These are phyloP conservation scores for Cotesia glomerata DNA, from an alignment of 1,140 invertebrate genomes.

Conservation along the genomic window DNA sequence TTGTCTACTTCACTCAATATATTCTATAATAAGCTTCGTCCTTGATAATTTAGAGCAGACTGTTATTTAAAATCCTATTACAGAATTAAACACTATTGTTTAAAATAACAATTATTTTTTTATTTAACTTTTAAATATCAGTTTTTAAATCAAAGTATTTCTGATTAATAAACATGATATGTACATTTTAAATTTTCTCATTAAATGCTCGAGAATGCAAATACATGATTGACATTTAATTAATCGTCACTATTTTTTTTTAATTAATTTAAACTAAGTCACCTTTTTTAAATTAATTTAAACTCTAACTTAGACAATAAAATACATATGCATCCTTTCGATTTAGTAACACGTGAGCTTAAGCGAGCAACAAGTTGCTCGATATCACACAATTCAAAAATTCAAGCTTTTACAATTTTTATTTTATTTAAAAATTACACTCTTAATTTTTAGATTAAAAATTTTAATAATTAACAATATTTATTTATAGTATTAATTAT, in stretches of 20 bases:
- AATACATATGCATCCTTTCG: neutral
- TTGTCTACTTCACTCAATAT: neutral
- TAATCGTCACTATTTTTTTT: neutral
- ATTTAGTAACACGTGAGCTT: neutral
- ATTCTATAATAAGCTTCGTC: too few relatives aligned
- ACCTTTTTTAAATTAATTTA: too few relatives aligned
- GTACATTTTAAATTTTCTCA: neutral
- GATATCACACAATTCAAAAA: neutral
- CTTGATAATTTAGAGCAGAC: neutral
- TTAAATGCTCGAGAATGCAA: neutral
- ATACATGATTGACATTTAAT: constrained; percentile 10
- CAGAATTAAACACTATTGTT: neutral
- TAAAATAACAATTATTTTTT: too few relatives aligned
- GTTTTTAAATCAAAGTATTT: too few relatives aligned
- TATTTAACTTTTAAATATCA: too few relatives aligned
- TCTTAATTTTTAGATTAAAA: neutral
- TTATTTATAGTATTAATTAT: too few relatives aligned
- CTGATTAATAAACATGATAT: neutral
- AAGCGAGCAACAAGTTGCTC: neutral
- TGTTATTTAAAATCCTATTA: neutral
- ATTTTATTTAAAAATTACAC: neutral
- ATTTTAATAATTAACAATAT: too few relatives aligned
- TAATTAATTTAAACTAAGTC: neutral
- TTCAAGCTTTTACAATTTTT: neutral
- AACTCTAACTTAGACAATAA: neutral